These are phyloP conservation scores for Lasioglossum vierecki DNA, from an alignment of 2,888 invertebrate species.

Conservation along the genomic window DNA sequence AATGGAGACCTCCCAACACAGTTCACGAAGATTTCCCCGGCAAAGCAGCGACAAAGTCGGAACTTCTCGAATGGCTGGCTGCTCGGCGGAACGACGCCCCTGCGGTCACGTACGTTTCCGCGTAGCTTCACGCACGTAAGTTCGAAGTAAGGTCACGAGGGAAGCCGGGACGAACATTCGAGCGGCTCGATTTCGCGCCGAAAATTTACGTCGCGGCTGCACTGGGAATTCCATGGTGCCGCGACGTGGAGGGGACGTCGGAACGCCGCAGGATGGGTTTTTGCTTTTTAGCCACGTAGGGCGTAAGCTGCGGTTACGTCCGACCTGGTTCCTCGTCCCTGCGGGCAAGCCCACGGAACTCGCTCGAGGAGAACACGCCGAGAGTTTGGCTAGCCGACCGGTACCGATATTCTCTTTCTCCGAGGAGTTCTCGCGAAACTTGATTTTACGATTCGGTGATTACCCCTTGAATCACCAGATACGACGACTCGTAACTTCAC, in stretches of 20 bases:
- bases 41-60: slow-evolving; percentile 13
- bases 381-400: slow-evolving; percentile 63
- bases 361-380: slow-evolving; percentile 34
- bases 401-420: slow-evolving; percentile 44
- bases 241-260: slow-evolving; percentile 2
- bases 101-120: slow-evolving; percentile 51
- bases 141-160: slow-evolving; percentile 51
- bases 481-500: neutral
- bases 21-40: slow-evolving; percentile 36
- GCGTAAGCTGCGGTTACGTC: slow-evolving; percentile 69
- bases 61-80: slow-evolving; percentile 47
- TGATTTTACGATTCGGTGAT: slow-evolving; percentile 68
- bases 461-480: slow-evolving; percentile 47
- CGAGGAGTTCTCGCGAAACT: slow-evolving; percentile 55
- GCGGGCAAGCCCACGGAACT: slow-evolving; percentile 36
- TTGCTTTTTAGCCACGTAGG: slow-evolving; percentile 69
- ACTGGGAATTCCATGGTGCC: slow-evolving; percentile 69
- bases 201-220: slow-evolving; percentile 73
- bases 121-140: slow-evolving; percentile 52
- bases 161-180: slow-evolving; percentile 40
- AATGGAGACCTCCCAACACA: neutral
- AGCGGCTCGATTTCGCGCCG: slow-evolving; percentile 61
- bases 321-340: slow-evolving; percentile 57
- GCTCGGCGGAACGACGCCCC: slow-evolving; percentile 20
- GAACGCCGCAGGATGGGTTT: slow-evolving; percentile 39